Evolutionary conservation across 2,113 vertebrate genomes (phyloP).

Genomic region (Pao palembangensis): DNA sequence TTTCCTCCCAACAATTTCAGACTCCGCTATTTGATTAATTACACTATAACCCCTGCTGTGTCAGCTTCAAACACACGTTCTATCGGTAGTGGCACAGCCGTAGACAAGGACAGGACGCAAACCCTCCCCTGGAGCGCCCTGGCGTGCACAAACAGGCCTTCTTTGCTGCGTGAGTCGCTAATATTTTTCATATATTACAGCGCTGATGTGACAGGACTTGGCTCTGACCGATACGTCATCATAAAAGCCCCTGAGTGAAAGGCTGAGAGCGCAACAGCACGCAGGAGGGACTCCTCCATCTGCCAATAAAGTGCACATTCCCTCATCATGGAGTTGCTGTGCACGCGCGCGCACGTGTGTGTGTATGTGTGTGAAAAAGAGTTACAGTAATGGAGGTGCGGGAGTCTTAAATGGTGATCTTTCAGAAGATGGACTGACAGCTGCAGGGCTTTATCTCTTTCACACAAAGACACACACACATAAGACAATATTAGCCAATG

Average conservation of each 20-base stretch:
- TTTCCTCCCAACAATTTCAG: constrained; percentile 28
- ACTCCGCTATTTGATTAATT: constrained; percentile 59
- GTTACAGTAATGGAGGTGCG: constrained; percentile 64
- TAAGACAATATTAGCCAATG: constrained; percentile 12
- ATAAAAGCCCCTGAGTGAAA: constrained; percentile 49
- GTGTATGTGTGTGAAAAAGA: constrained; percentile 31
- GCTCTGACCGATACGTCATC: constrained; percentile 44
- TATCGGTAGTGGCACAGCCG: constrained; percentile 17
- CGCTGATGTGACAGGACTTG: constrained; percentile 39
- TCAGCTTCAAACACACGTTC: constrained; percentile 28
- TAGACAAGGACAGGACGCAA: not conserved
- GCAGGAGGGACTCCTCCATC: constrained; percentile 50
- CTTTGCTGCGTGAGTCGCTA: constrained; percentile 12
- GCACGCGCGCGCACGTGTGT: not conserved
- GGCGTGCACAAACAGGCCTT: constrained; percentile 5
- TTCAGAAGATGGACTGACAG: constrained; percentile 69
- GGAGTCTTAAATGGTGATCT: constrained; percentile 68
- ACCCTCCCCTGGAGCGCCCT: not conserved
- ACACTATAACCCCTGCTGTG: constrained; percentile 29
- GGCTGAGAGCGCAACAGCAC: constrained; percentile 42
- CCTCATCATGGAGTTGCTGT: constrained; percentile 42
- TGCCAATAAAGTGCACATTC: constrained; percentile 60
- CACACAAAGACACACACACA: constrained; percentile 8
- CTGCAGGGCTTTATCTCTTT: constrained; percentile 53
- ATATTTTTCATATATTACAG: constrained; percentile 37